Percentiles rank a stretch among this genome's conserved stretches.
Conservation (phyloP, 1,140 invertebrate genomes). For the Lepidostoma basale region DNA sequence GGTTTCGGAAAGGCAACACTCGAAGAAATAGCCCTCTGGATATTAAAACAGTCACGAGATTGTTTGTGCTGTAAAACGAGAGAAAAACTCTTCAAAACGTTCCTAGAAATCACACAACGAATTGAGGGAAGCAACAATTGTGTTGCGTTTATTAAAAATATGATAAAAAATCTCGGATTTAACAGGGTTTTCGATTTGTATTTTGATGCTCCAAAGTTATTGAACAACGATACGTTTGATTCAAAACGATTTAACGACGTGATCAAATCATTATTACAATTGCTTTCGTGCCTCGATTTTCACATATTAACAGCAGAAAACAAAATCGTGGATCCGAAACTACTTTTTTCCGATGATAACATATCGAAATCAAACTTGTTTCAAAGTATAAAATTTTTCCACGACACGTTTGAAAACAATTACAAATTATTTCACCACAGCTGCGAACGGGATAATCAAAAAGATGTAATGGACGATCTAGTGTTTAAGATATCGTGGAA, state of each 20-base stretch:
- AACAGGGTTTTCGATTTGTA: slow-evolving; percentile 21
- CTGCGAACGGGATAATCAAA: not conserved
- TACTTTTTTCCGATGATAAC: not conserved
- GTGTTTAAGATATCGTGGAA: slow-evolving; percentile 9
- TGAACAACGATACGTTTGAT: not conserved
- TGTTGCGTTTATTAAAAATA: slow-evolving; percentile 1
- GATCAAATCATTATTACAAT: not conserved
- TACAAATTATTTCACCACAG: not conserved
- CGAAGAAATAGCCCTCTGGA: slow-evolving; percentile 31
- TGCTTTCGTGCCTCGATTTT: slow-evolving; percentile 10
- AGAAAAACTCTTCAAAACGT: slow-evolving; percentile 24
- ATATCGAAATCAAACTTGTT: slow-evolving; percentile 9
- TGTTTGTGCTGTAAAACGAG: slow-evolving; percentile 1
- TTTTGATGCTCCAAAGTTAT: slow-evolving; percentile 7
- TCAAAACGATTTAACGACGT: not conserved
- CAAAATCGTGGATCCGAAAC: not conserved
- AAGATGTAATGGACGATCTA: slow-evolving; percentile 4
- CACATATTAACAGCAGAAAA: slow-evolving; percentile 2
- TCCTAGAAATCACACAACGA: slow-evolving; percentile 10
- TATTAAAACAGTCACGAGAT: slow-evolving; percentile 31
- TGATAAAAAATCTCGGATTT: slow-evolving; percentile 12
- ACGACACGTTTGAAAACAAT: not conserved
- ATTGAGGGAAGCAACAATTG: slow-evolving; percentile 15
- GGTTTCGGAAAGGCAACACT: slow-evolving; percentile 26
- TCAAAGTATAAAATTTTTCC: not conserved